Evolutionary conservation across 1,140 invertebrate species (phyloP).

Genomic region (Procambarus virginalis): DNA sequence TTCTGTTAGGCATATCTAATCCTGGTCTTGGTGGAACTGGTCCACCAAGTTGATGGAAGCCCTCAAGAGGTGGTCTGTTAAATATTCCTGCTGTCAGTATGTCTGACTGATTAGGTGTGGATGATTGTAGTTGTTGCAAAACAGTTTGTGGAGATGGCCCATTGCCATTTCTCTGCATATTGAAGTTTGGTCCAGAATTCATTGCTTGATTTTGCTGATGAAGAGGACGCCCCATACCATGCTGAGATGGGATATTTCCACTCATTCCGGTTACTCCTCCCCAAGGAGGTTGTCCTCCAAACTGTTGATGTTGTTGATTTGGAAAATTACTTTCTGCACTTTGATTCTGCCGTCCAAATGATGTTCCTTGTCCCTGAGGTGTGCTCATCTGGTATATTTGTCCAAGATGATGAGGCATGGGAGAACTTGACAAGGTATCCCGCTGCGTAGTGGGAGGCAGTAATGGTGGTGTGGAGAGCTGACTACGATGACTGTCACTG

Average conservation of each 20-base stretch:
- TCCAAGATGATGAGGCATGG: slow-evolving; percentile 48
- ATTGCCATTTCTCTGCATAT: slow-evolving; percentile 33
- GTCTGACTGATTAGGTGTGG: slow-evolving; percentile 30
- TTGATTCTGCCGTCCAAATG: slow-evolving; percentile 44
- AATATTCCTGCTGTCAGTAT: slow-evolving; percentile 42
- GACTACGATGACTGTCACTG: slow-evolving; percentile 68
- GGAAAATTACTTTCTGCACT: slow-evolving; percentile 33
- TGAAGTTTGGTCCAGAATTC: slow-evolving; percentile 31
- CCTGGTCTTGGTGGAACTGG: slow-evolving; percentile 47
- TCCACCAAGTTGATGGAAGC: slow-evolving; percentile 56
- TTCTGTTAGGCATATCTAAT: slow-evolving; percentile 40
- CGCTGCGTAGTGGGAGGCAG: slow-evolving; percentile 28
- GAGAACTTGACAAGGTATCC: slow-evolving; percentile 50
- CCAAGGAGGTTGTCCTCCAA: slow-evolving; percentile 34
- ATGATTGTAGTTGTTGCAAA: slow-evolving; percentile 34
- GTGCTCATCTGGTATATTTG: slow-evolving; percentile 37
- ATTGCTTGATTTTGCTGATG: slow-evolving; percentile 41
- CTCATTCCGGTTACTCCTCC: slow-evolving; percentile 17
- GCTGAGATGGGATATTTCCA: slow-evolving; percentile 34
- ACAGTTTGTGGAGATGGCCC: slow-evolving; percentile 50
- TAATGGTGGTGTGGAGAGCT: slow-evolving; percentile 57
- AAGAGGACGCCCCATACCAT: slow-evolving; percentile 6
- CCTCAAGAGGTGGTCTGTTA: slow-evolving; percentile 55
- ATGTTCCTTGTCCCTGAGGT: slow-evolving; percentile 33
- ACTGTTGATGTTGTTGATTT: slow-evolving; percentile 15